These are phyloP conservation scores for Poecile atricapillus DNA, from an alignment of 2,113 vertebrate genomes.

Conservation along the genomic window DNA sequence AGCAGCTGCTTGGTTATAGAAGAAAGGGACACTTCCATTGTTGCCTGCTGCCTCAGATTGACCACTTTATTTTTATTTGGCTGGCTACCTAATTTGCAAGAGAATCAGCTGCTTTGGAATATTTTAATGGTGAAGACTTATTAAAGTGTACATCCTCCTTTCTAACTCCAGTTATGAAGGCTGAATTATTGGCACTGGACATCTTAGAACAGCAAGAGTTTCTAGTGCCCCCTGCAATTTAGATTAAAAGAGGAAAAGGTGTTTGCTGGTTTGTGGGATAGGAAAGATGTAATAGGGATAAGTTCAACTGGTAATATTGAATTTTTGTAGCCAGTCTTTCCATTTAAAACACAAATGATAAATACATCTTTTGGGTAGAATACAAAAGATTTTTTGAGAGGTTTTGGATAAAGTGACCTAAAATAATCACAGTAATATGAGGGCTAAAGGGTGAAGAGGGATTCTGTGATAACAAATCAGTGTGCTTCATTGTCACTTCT, in stretches of 20 bases:
- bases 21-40: not conserved
- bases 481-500: not conserved
- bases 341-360: not conserved
- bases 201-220: not conserved
- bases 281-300: not conserved
- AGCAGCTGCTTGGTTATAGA: not conserved
- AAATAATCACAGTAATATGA: not conserved
- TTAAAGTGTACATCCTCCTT: not conserved
- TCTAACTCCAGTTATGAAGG: not conserved
- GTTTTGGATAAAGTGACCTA: not conserved
- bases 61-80: fast-evolving
- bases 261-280: not conserved
- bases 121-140: not conserved
- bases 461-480: not conserved
- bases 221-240: constrained; percentile 2
- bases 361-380: not conserved
- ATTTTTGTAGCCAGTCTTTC: not conserved
- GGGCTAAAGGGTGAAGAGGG: not conserved
- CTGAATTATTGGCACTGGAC: not conserved
- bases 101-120: not conserved
- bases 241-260: not conserved
- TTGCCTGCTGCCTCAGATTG: not conserved
- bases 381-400: not conserved
- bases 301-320: not conserved
- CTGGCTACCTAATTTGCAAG: not conserved